A percentile compares a stretch with the other conserved stretches of the same genome.
phyloP scores from a whole-genome alignment of 2,113 vertebrate species.

The Saguinus imperator region DNA sequence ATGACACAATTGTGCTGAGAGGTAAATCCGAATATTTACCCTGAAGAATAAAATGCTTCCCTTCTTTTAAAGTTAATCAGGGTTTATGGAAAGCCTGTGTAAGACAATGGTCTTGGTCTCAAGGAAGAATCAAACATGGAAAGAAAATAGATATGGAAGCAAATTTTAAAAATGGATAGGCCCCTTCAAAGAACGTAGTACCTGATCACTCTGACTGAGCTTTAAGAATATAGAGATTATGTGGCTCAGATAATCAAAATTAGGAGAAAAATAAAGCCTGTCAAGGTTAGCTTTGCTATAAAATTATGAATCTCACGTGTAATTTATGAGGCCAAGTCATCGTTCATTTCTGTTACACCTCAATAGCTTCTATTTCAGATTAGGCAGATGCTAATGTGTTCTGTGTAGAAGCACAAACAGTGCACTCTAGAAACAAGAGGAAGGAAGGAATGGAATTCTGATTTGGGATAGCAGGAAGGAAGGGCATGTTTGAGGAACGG shows the following conservation, averaged over 20 bases:
- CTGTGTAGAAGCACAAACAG: background rate
- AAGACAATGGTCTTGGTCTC: background rate
- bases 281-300: background rate
- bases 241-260: too few relatives aligned
- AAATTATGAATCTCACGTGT: background rate
- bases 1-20: background rate
- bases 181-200: background rate
- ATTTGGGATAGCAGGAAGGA: background rate
- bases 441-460: background rate
- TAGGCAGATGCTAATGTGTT: background rate
- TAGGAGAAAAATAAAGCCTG: background rate
- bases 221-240: background rate
- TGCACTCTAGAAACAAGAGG: background rate
- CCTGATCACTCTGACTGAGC: background rate
- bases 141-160: background rate
- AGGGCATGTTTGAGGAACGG: background rate
- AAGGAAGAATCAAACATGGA: background rate
- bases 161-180: background rate
- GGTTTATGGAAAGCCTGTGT: background rate
- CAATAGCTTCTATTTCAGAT: background rate
- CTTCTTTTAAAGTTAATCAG: background rate
- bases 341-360: background rate
- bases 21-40: background rate
- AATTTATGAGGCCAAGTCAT: background rate
- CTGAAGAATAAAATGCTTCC: background rate